A percentile compares a stretch with the other conserved stretches of the same genome.
phyloP scores from a whole-genome alignment of 1,140 invertebrate genomes.

The Penaeus vannamei region DNA sequence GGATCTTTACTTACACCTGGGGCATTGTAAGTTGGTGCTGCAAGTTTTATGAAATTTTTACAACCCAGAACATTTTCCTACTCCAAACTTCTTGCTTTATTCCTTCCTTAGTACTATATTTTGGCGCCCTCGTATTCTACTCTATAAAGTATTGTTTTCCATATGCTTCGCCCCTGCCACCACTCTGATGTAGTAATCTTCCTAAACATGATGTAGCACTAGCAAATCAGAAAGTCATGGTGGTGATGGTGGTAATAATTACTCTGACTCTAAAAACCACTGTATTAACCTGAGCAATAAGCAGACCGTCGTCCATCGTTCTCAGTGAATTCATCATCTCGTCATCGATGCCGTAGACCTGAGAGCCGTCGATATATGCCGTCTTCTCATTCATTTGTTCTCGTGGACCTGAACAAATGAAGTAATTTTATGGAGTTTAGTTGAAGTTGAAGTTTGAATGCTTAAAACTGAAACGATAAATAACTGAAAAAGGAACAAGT shows the following conservation, averaged over 20 bases:
- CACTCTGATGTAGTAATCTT: no score
- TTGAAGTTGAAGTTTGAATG: neutral
- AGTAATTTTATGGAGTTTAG: neutral
- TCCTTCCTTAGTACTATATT: no score
- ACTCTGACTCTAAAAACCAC: neutral
- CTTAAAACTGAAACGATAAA: neutral
- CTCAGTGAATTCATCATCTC: slow-evolving; percentile 82
- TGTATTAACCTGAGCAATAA: slow-evolving; percentile 1
- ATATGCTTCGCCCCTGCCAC: no score
- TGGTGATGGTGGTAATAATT: neutral
- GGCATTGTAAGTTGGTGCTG: no score
- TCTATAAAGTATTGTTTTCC: no score
- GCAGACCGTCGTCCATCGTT: slow-evolving; percentile 78
- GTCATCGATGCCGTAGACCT: slow-evolving; percentile 89
- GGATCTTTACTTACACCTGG: no score
- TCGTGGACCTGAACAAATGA: slow-evolving; percentile 77
- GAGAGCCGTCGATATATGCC: slow-evolving; percentile 90
- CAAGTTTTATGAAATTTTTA: no score
- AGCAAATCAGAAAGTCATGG: no score
- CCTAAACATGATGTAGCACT: no score
- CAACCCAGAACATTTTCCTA: no score
- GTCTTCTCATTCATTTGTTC: slow-evolving; percentile 88
- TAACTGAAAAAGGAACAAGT: neutral
- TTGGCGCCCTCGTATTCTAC: no score
- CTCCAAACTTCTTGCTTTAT: no score